phyloP scores from a whole-genome alignment of 2,888 invertebrate genomes.

The Rhimphoctona megacephalus region DNA sequence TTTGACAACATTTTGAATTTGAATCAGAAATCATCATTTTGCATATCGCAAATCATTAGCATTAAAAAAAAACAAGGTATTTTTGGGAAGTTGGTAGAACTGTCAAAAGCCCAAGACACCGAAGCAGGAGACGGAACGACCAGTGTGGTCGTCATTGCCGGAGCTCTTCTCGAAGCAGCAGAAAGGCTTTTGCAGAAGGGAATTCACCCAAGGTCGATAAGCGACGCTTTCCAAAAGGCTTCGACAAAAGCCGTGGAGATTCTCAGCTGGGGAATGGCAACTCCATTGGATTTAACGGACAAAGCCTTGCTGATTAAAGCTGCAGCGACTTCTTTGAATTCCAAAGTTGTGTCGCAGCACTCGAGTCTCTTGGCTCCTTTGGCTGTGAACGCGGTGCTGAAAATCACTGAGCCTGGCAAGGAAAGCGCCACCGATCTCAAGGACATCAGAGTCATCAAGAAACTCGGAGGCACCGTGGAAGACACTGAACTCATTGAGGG shows the following conservation, averaged over 20 bases:
- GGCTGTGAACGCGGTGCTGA: slow-evolving; percentile 98
- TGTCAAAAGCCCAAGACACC: slow-evolving; percentile 99
- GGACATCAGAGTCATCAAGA: slow-evolving; percentile 98
- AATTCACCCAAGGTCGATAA: slow-evolving; percentile 98
- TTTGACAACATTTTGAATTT: neutral
- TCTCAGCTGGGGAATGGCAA: slow-evolving; percentile 91
- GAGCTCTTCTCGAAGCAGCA: slow-evolving; percentile 97
- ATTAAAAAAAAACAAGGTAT: neutral
- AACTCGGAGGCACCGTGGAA: slow-evolving; percentile 98
- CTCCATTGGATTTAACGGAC: slow-evolving; percentile 94
- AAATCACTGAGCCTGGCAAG: slow-evolving; percentile 91
- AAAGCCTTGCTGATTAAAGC: slow-evolving; percentile 95
- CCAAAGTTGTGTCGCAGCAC: slow-evolving; percentile 99
- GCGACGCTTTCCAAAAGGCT: slow-evolving; percentile 97
- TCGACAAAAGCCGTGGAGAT: slow-evolving; percentile 91
- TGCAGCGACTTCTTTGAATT: slow-evolving; percentile 99
- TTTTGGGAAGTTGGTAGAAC: slow-evolving; percentile 93
- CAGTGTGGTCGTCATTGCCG: slow-evolving; percentile 98
- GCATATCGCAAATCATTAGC: no score
- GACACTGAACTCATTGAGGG: slow-evolving; percentile 98
- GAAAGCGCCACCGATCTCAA: slow-evolving; percentile 94
- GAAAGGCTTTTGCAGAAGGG: slow-evolving; percentile 96
- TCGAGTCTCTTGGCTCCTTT: slow-evolving; percentile 97
- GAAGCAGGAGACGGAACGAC: slow-evolving; percentile 99
- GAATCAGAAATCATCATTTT: neutral